Conservation (phyloP, 2,113 vertebrate species). For the pig (Sus scrofa) region T2T-Sscrofa CM000823.6:12588001-12588500, state of each 20-base stretch:
- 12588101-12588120: neutral
- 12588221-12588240: neutral
- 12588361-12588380: neutral
- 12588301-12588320: neutral
- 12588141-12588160: neutral
- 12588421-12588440: neutral
- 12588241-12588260: neutral
- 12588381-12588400: neutral
- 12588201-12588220: neutral
- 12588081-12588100: neutral
- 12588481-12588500: neutral
- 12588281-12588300: neutral
- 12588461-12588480: neutral
- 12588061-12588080: no score
- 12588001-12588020: neutral
- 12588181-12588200: neutral
- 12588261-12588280: neutral
- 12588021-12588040: neutral
- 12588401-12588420: neutral
- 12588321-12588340: neutral
- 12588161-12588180: neutral
- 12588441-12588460: neutral
- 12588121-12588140: neutral
- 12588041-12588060: constrained; percentile 33
- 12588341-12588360: neutral